These are phyloP conservation scores for Paelopatides confundens DNA, from an alignment of 53 echinoderm and acorn worm genomes.

Conservation along the genomic window DNA sequence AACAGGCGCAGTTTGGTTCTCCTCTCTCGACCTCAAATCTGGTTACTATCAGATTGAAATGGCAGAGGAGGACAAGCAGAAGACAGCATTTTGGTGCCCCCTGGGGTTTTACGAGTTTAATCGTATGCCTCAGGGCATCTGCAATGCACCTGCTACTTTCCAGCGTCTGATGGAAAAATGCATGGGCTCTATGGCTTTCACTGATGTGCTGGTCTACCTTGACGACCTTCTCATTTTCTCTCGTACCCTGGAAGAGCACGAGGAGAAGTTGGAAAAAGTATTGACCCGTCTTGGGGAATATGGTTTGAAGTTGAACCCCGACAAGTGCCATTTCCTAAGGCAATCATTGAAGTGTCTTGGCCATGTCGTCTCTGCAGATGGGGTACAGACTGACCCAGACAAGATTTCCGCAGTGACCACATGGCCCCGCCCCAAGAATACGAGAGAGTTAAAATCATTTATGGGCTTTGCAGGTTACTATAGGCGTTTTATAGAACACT, in stretches of 20 bases:
- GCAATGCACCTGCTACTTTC: constrained; percentile 70
- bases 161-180: constrained; percentile 67
- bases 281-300: constrained; percentile 46
- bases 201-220: constrained; percentile 57
- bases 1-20: constrained; percentile 60
- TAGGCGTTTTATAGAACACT: constrained; percentile 65
- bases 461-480: constrained; percentile 79
- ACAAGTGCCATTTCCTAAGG: constrained; percentile 67
- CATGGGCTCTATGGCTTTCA: constrained; percentile 45
- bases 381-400: constrained; percentile 71
- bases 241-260: constrained; percentile 54
- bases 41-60: constrained; percentile 74
- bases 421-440: constrained; percentile 73
- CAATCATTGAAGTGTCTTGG: constrained; percentile 74
- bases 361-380: constrained; percentile 65
- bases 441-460: constrained; percentile 64
- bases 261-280: constrained; percentile 51
- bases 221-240: constrained; percentile 57
- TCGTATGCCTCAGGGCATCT: constrained; percentile 77
- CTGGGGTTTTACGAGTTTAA: constrained; percentile 75
- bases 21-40: constrained; percentile 70
- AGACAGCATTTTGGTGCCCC: constrained; percentile 78
- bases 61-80: constrained; percentile 62
- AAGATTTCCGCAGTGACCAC: constrained; percentile 58
- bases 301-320: constrained; percentile 67